phyloP scores from a whole-genome alignment of 2,113 vertebrate genomes.

The Marmota flaviventris region DNA sequence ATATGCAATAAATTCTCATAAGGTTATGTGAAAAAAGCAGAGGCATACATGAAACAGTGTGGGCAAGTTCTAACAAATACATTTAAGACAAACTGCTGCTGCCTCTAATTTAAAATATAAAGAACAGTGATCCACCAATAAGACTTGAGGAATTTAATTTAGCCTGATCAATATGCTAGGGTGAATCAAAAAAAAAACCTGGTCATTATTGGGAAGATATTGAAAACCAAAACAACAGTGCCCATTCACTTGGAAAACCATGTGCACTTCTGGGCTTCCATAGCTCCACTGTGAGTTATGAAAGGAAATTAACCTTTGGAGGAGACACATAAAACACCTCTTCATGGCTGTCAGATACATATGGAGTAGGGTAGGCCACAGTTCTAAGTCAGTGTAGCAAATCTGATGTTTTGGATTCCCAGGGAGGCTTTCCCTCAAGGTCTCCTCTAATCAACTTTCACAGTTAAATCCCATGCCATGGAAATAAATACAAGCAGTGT shows the following conservation, averaged over 20 bases:
- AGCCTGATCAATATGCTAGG: constrained; percentile 5
- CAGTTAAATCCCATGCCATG: background rate
- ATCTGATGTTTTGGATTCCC: constrained; percentile 68
- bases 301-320: constrained; percentile 44
- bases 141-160: constrained; percentile 18
- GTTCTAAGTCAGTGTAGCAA: constrained; percentile 31
- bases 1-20: background rate
- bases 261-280: background rate
- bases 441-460: constrained; percentile 47
- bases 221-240: background rate
- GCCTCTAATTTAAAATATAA: constrained; percentile 35
- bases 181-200: background rate
- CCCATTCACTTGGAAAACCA: constrained; percentile 29
- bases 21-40: background rate
- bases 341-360: constrained; percentile 8
- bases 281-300: background rate
- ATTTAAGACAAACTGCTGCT: background rate
- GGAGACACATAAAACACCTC: constrained; percentile 1
- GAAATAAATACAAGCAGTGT: background rate
- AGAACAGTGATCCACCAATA: background rate
- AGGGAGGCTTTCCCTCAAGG: background rate
- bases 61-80: background rate
- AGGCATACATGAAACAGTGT: background rate
- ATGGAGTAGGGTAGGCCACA: background rate
- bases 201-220: background rate